Percentiles rank a stretch among this genome's conserved stretches.
Evolutionary conservation across 2,113 vertebrate species (phyloP).

Genomic region (Pluvianellus socialis): DNA sequence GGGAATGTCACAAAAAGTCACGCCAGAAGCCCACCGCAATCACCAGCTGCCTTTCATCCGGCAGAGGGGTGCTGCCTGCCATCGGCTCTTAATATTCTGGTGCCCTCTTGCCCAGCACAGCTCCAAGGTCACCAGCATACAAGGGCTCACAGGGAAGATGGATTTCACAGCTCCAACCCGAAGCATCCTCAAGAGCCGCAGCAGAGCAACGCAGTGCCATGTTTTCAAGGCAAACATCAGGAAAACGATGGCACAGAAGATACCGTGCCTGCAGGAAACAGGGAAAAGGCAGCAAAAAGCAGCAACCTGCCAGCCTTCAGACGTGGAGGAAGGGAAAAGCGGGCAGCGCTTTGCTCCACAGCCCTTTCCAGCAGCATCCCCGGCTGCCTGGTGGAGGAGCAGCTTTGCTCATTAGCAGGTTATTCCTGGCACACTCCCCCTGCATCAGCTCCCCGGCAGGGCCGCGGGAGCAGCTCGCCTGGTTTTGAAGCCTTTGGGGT

Average conservation of each 20-base stretch:
- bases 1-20: background rate
- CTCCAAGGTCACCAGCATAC: background rate
- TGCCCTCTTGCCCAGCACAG: background rate
- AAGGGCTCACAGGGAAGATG: background rate
- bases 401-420: slow-evolving; percentile 33
- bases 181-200: background rate
- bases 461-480: background rate
- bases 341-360: background rate
- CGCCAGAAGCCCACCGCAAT: background rate
- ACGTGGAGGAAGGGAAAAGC: background rate
- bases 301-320: background rate
- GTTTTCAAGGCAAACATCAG: background rate
- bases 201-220: background rate
- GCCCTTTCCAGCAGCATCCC: background rate
- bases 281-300: background rate
- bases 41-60: background rate
- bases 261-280: background rate
- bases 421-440: slow-evolving; percentile 30
- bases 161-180: background rate
- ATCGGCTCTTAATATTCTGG: background rate
- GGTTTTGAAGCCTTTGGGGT: background rate
- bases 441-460: background rate
- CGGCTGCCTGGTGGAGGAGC: background rate
- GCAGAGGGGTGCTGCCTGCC: background rate
- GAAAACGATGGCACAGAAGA: background rate